Percentiles rank a stretch among this genome's conserved stretches.
phyloP scores from a whole-genome alignment of 2,797 vertebrate species.

The Protosalanx chinensis region DNA sequence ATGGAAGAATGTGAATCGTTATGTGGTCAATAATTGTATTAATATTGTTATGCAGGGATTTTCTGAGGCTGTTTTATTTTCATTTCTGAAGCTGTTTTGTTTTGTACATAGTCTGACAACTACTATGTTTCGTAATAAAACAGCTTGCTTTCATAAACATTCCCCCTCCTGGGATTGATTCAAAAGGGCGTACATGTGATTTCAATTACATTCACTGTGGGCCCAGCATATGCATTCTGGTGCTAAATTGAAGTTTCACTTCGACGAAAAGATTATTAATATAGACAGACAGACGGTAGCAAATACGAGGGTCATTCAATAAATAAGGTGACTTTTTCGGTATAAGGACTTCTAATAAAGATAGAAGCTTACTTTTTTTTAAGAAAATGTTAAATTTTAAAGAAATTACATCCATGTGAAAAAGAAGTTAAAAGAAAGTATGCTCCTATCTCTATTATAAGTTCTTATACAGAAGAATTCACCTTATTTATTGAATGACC shows the following conservation, averaged over 20 bases:
- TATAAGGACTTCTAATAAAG: too few relatives aligned
- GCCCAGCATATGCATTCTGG: neutral
- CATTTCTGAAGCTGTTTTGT: neutral
- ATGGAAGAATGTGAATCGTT: too few relatives aligned
- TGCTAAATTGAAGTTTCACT: neutral
- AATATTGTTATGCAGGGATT: neutral
- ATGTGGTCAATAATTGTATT: too few relatives aligned
- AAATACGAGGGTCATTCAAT: neutral
- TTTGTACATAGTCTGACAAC: neutral
- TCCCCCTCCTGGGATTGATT: neutral
- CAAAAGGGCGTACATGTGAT: conserved; percentile 29
- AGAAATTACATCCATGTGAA: too few relatives aligned
- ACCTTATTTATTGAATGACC: too few relatives aligned
- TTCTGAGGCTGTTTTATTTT: neutral
- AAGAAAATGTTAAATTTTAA: too few relatives aligned
- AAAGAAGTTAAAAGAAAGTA: too few relatives aligned
- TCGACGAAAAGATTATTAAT: neutral
- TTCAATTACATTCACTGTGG: conserved; percentile 15
- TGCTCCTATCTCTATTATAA: too few relatives aligned
- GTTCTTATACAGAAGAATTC: too few relatives aligned
- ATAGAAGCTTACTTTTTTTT: too few relatives aligned
- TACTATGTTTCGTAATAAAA: conserved; percentile 1
- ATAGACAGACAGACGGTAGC: neutral
- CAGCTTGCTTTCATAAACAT: neutral
- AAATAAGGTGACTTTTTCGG: too few relatives aligned